Evolutionary conservation across 2,888 invertebrate species (phyloP).

Genomic region (Habrosyne pyritoides): DNA sequence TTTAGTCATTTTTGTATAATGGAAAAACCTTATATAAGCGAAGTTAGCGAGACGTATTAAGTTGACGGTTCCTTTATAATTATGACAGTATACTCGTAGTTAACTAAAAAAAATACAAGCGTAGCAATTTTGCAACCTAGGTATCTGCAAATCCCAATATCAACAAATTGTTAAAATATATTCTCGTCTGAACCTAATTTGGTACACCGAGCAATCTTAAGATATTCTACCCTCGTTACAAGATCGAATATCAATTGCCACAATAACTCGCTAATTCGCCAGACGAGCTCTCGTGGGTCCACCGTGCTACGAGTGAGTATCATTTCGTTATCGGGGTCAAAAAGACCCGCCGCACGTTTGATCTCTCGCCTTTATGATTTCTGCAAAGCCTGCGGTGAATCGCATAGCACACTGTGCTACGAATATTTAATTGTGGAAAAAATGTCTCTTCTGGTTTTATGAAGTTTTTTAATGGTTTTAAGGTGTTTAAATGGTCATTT

Average conservation of each 20-base stretch:
- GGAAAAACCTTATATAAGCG: too few relatives aligned
- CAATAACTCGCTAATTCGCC: conserved; percentile 34
- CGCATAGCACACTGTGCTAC: conserved; percentile 16
- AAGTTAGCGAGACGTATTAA: too few relatives aligned
- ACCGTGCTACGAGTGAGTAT: conserved; percentile 44
- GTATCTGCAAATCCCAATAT: not conserved
- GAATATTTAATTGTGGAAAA: not conserved
- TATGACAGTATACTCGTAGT: too few relatives aligned
- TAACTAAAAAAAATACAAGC: too few relatives aligned
- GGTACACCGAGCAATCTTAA: not conserved
- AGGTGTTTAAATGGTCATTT: too few relatives aligned
- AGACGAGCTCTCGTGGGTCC: conserved; percentile 35
- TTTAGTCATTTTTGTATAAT: too few relatives aligned
- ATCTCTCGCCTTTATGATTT: conserved; percentile 65
- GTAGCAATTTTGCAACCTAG: not conserved
- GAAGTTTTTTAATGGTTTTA: not conserved
- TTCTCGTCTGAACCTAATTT: not conserved
- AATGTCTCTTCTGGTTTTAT: not conserved
- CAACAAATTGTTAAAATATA: conserved; percentile 1
- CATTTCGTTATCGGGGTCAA: conserved; percentile 60
- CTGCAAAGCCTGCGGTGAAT: conserved; percentile 38
- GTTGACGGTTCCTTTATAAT: too few relatives aligned
- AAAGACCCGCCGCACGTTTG: conserved; percentile 57
- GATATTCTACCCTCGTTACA: conserved; percentile 1
- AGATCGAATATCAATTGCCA: conserved; percentile 23